These are phyloP conservation scores for Platygyra sinensis DNA, from an alignment of 64 coral and sea anemone species.

Conservation along the genomic window DNA sequence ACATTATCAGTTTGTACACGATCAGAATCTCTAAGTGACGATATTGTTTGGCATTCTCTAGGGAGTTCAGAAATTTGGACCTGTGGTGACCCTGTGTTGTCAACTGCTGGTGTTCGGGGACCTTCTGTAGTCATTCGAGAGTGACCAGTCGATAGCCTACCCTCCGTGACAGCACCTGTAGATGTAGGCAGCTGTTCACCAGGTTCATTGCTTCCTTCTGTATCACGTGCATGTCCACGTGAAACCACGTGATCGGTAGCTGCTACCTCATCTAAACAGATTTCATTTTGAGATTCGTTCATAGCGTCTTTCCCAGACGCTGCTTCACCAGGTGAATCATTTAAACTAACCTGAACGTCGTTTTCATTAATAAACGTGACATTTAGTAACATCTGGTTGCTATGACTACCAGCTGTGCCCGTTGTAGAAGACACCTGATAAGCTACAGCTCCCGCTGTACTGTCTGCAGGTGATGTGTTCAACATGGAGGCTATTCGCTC, in stretches of 20 bases:
- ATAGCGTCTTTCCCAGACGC: too few relatives aligned
- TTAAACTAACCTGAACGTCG: background rate
- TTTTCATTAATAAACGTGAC: background rate
- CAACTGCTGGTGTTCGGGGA: background rate
- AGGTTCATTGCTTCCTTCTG: background rate
- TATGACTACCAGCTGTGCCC: background rate
- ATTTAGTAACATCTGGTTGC: background rate
- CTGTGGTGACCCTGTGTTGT: background rate
- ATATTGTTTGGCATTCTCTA: background rate
- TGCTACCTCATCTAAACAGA: background rate
- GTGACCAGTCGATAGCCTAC: background rate
- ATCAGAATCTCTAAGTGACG: background rate
- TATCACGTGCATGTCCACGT: background rate
- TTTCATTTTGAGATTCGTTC: background rate
- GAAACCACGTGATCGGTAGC: background rate
- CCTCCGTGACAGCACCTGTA: background rate
- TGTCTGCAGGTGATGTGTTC: background rate
- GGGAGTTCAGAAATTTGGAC: background rate
- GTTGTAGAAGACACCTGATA: background rate
- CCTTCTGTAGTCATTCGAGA: background rate
- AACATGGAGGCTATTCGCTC: constrained; percentile 42
- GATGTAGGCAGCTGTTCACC: background rate
- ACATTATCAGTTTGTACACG: background rate
- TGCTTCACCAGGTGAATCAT: background rate
- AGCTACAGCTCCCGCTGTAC: background rate